Base-by-base conservation (phyloP, 2,888 invertebrate genomes). In the Saturnia pavonia region DNA sequence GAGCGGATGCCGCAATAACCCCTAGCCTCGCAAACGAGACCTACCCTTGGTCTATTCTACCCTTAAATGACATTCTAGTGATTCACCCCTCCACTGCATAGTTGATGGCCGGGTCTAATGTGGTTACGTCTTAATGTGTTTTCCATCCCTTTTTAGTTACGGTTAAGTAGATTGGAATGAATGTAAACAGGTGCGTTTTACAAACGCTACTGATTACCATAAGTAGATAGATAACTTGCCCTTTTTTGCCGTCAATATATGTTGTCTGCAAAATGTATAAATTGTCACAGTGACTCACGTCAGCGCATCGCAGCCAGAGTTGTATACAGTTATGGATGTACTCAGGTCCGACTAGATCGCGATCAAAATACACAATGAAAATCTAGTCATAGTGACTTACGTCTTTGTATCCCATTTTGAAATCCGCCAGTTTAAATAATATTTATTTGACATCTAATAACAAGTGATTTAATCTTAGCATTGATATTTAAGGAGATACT, bases 101-200 rank as follows among this genome's bases (percentile, higher is more conserved):
- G 75, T 74, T 77, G 77, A 82, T 78, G 73, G 69, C 74, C 69
- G 67, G 70, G 63, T 57, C 68, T 69, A 67, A 68, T 74, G 77
- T 69, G 82, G 82, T 80, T 82, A 73, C 72, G 54, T 71, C 77
- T 70, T 79, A 80, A 80, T 82, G 76, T 74, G 74, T 72, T 77
- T 72, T 70, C 67, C 71, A 72, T 71, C 72, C 71, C 69, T 76
- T 74, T 76, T 73, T 72, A 72, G 70, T 73, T 65, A 72, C 74
- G 69, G 73, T 66, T 69, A 67, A 70, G 60, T 22, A 70, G 54
- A 69, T 57, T 68, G 54, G 40, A 68, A 54, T 54, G 48, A 40
- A 40, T 34, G 34, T 68, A 40, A 54, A 40, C 54, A 68, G 68
- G 54, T 54, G 51, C 6, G 54, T 54, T 40, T 65, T 40, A 60